These are phyloP conservation scores for Pseudorectes ferrugineus DNA, from an alignment of 2,113 vertebrate species.

Conservation along the genomic window DNA sequence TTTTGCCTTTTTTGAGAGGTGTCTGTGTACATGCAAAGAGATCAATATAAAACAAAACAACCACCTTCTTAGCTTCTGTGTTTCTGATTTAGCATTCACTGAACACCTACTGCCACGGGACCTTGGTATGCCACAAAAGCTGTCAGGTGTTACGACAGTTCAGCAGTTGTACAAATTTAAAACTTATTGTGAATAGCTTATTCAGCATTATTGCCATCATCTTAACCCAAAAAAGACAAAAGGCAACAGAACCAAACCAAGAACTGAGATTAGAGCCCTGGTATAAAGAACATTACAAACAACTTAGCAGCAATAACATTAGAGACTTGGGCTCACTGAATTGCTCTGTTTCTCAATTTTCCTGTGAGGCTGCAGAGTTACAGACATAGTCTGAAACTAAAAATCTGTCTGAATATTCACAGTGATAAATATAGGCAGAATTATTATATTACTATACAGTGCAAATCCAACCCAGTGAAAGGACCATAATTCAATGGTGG, in stretches of 20 bases:
- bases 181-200: background rate
- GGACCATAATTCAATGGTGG: rapidly evolving
- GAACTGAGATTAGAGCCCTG: background rate
- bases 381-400: background rate
- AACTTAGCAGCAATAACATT: background rate
- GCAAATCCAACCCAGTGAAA: background rate
- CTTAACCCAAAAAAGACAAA: background rate
- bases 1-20: background rate
- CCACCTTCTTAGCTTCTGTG: background rate
- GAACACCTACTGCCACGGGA: background rate
- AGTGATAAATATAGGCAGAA: background rate
- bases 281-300: background rate
- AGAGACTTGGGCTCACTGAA: background rate
- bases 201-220: background rate
- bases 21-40: background rate
- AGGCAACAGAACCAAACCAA: background rate
- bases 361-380: background rate
- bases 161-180: background rate
- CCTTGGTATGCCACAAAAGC: background rate
- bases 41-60: background rate
- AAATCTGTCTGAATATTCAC: background rate
- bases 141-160: background rate
- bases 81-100: background rate
- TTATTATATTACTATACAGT: background rate
- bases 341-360: background rate